Evolutionary conservation across 2,888 invertebrate species (phyloP).

Genomic region (Latheticus oryzae): DNA sequence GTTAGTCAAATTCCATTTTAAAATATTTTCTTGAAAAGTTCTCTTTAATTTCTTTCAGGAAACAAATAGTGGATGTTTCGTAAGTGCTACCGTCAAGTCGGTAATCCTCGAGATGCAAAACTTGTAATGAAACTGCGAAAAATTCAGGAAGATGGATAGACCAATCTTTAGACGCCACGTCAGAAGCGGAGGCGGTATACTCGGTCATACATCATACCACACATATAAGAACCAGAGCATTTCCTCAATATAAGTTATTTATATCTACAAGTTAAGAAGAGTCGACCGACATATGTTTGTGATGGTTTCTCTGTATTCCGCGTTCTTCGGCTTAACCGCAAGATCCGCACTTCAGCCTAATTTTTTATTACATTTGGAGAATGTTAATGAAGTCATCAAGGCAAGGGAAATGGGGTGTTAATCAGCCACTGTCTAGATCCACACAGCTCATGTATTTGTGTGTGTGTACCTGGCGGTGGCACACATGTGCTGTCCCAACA

Average conservation of each 20-base stretch:
- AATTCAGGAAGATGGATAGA: conserved; percentile 57
- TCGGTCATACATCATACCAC: conserved; percentile 51
- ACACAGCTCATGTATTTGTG: conserved; percentile 26
- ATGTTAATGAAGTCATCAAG: conserved; percentile 48
- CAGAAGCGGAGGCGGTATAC: conserved; percentile 44
- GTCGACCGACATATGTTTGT: conserved; percentile 50
- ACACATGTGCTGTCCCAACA: conserved; percentile 37
- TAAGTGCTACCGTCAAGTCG: conserved; percentile 1
- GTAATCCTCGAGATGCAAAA: conserved; percentile 43
- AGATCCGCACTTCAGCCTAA: conserved; percentile 3
- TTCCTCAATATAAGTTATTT: conserved; percentile 55
- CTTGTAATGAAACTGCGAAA: conserved; percentile 55
- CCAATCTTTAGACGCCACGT: conserved; percentile 56
- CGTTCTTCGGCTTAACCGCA: conserved; percentile 5
- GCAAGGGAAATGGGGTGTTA: conserved; percentile 49
- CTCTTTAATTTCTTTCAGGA: too few relatives aligned
- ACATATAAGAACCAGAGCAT: conserved; percentile 50
- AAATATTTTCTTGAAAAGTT: too few relatives aligned
- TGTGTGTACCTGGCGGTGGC: conserved; percentile 41
- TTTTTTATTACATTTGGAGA: conserved; percentile 20
- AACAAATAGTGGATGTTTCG: too few relatives aligned
- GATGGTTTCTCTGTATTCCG: conserved; percentile 37
- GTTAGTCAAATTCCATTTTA: too few relatives aligned
- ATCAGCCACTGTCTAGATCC: too few relatives aligned
- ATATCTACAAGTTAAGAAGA: conserved; percentile 52